Conservation (phyloP, 2,888 invertebrate species). For the Phyllotreta striolata region DNA sequence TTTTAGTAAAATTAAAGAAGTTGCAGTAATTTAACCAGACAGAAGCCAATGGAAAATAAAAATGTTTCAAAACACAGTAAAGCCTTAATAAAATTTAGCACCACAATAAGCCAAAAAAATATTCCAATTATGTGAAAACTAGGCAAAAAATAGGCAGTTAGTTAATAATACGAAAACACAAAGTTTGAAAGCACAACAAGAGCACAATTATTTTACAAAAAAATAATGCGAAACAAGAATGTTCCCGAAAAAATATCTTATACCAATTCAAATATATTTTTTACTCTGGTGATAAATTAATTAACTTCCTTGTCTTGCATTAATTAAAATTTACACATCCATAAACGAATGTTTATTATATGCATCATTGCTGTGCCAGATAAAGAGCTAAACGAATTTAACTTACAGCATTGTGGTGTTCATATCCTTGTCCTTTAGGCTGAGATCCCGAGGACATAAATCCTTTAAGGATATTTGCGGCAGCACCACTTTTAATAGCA, state of each 20-base stretch:
- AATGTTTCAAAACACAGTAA: not conserved
- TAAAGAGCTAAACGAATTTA: not conserved
- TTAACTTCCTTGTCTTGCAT: too few relatives aligned
- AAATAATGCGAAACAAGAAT: too few relatives aligned
- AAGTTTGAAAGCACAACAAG: conserved; percentile 20
- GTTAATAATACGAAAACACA: conserved; percentile 24
- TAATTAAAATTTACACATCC: too few relatives aligned
- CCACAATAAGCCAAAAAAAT: conserved; percentile 20
- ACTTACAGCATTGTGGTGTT: conserved; percentile 53
- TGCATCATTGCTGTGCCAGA: not conserved
- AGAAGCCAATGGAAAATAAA: too few relatives aligned
- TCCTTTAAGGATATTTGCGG: conserved; percentile 45
- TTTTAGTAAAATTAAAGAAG: not conserved
- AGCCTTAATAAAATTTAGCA: not conserved
- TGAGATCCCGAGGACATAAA: conserved; percentile 16
- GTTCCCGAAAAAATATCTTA: too few relatives aligned
- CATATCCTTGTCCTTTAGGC: conserved; percentile 45
- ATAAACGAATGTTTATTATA: too few relatives aligned
- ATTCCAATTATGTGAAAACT: conserved; percentile 29
- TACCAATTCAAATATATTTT: too few relatives aligned
- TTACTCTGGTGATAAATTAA: too few relatives aligned
- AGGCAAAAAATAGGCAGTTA: conserved; percentile 37
- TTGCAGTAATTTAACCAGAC: too few relatives aligned
- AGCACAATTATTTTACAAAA: conserved; percentile 13
- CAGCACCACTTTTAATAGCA: conserved; percentile 59